Percentiles rank a stretch among this genome's conserved stretches.
Evolutionary conservation across 2,888 invertebrate species (phyloP).

Genomic region (Torymus auratus): DNA sequence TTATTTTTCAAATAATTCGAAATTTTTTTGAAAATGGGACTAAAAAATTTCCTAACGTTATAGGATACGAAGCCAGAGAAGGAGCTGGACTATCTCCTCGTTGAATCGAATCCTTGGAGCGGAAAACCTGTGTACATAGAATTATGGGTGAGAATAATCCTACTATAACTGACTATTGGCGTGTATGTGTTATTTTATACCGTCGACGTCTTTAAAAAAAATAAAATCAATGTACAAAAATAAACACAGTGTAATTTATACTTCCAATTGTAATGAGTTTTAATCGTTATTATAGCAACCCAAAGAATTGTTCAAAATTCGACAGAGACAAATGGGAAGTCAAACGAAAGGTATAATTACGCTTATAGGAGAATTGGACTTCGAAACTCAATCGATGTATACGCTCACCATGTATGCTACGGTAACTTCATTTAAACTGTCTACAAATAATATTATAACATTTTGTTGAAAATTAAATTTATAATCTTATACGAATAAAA

Average conservation of each 20-base stretch:
- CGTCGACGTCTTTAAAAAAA: too few species aligned
- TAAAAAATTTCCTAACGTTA: conserved; percentile 61
- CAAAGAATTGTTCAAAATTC: conserved; percentile 84
- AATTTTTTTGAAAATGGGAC: too few species aligned
- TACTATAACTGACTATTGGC: not conserved
- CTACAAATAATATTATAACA: not conserved
- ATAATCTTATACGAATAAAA: too few species aligned
- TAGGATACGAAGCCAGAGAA: conserved; percentile 87
- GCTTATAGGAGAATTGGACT: conserved; percentile 88
- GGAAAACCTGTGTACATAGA: conserved; percentile 89
- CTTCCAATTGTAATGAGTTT: not conserved
- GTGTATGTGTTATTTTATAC: too few species aligned
- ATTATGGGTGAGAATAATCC: conserved; percentile 83
- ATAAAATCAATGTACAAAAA: too few species aligned
- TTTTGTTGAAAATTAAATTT: too few species aligned
- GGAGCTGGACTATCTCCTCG: conserved; percentile 89
- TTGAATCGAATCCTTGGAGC: conserved; percentile 87
- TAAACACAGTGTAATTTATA: not conserved
- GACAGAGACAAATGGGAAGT: conserved; percentile 86
- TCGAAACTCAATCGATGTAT: conserved; percentile 92
- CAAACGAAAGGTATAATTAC: conserved; percentile 89
- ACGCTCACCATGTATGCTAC: conserved; percentile 91
- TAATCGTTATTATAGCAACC: conserved; percentile 70
- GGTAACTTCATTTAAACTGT: conserved; percentile 78
- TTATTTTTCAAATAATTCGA: too few species aligned